A percentile compares a stretch with the other conserved stretches of the same genome.
These are phyloP conservation scores for Scarus forsteni DNA, from an alignment of 2,797 vertebrate species.

Conservation along the genomic window DNA sequence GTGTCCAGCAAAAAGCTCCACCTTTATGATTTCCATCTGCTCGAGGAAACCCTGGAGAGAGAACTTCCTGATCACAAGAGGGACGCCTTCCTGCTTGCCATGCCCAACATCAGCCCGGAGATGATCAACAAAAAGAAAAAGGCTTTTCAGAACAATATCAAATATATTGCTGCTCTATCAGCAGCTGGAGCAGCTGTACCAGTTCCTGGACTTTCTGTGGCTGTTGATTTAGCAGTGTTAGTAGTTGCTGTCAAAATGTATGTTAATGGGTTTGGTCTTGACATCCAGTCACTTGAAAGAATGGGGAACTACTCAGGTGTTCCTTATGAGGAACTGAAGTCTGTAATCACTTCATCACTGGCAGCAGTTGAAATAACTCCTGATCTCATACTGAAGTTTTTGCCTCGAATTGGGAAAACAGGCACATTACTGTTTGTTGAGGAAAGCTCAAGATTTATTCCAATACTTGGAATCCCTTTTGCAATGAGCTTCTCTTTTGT, in stretches of 20 bases:
- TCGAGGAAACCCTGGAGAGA: too few relatives aligned
- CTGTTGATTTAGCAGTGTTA: accelerated
- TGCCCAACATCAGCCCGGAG: too few relatives aligned
- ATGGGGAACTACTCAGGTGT: too few relatives aligned
- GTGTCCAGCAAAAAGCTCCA: too few relatives aligned
- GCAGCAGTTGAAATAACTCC: accelerated
- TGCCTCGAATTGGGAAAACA: background rate
- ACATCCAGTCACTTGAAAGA: background rate
- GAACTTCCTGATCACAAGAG: too few relatives aligned
- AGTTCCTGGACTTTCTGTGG: background rate
- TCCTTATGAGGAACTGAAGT: background rate
- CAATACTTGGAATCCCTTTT: background rate
- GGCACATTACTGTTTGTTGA: background rate
- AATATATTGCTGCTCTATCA: accelerated
- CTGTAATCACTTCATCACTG: background rate
- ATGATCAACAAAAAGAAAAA: slow-evolving; percentile 32
- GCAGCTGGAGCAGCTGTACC: background rate
- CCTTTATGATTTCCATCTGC: too few relatives aligned
- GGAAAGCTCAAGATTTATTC: background rate
- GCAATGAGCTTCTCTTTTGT: accelerated
- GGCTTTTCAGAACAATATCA: background rate
- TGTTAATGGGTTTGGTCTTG: slow-evolving; percentile 20
- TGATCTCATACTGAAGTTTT: background rate
- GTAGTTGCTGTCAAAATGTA: accelerated
- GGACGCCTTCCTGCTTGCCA: too few relatives aligned